Conservation (phyloP, 2,888 invertebrate species). For the Sesia apiformis region DNA sequence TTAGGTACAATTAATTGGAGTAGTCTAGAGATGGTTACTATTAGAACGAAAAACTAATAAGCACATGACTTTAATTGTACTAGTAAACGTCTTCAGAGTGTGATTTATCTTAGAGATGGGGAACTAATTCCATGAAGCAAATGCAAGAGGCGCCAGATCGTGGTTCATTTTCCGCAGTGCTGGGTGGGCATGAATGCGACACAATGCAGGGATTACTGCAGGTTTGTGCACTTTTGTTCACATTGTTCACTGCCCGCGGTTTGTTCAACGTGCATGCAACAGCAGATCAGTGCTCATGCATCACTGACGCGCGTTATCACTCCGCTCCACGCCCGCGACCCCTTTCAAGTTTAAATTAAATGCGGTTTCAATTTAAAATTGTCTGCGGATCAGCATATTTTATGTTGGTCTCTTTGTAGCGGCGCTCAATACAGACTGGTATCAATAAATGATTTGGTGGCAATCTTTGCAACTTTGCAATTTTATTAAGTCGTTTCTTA, state of each 20-base stretch:
- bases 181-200: background rate
- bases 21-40: too few relatives aligned
- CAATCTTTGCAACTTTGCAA: background rate
- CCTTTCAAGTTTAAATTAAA: conserved; percentile 47
- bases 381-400: conserved; percentile 65
- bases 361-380: conserved; percentile 54
- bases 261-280: conserved; percentile 36
- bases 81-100: too few relatives aligned
- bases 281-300: conserved; percentile 42
- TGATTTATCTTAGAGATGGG: too few relatives aligned
- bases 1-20: too few relatives aligned
- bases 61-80: too few relatives aligned
- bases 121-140: too few relatives aligned
- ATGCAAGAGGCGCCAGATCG: background rate
- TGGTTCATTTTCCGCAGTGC: background rate
- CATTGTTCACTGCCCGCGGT: conserved; percentile 39
- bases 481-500: too few relatives aligned
- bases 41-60: too few relatives aligned
- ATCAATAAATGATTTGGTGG: conserved; percentile 41
- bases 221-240: conserved; percentile 40
- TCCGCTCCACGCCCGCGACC: conserved; percentile 45
- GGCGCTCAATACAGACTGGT: conserved; percentile 44
- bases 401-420: conserved; percentile 39
- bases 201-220: conserved; percentile 58
- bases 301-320: conserved; percentile 46